Evolutionary conservation across 2,113 vertebrate genomes (phyloP).

Genomic region (Cyanoramphus novaezelandiae): DNA sequence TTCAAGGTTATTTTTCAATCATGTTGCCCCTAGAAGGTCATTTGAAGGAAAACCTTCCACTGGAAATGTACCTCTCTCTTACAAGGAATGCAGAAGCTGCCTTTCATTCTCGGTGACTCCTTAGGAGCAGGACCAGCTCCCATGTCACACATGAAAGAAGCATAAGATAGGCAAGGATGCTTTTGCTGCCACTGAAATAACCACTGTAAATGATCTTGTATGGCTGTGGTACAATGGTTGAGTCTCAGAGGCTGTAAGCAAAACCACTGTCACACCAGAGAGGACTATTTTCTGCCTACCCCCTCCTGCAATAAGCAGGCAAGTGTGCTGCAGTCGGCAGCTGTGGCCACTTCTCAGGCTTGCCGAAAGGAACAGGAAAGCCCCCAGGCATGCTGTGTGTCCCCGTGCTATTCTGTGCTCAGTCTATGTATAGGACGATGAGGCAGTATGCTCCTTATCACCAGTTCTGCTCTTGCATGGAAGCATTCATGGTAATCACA

Average conservation of each 20-base stretch:
- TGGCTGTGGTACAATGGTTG: neutral
- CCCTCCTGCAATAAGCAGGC: neutral
- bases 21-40: slow-evolving; percentile 25
- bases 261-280: neutral
- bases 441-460: accelerated
- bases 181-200: neutral
- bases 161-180: neutral
- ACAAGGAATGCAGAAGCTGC: neutral
- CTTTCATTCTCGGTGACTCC: neutral
- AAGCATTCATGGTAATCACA: neutral
- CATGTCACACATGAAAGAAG: neutral
- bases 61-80: neutral
- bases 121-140: neutral
- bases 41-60: neutral
- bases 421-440: accelerated
- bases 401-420: accelerated
- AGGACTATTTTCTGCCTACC: neutral
- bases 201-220: neutral
- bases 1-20: slow-evolving; percentile 12
- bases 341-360: neutral
- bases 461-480: neutral
- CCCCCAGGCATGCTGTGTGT: neutral
- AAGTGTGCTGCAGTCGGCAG: accelerated
- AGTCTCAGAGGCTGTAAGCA: neutral
- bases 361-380: neutral